Conservation (phyloP, 2,113 vertebrate genomes). For the Gnathonemus echidnorhynchus region DNA sequence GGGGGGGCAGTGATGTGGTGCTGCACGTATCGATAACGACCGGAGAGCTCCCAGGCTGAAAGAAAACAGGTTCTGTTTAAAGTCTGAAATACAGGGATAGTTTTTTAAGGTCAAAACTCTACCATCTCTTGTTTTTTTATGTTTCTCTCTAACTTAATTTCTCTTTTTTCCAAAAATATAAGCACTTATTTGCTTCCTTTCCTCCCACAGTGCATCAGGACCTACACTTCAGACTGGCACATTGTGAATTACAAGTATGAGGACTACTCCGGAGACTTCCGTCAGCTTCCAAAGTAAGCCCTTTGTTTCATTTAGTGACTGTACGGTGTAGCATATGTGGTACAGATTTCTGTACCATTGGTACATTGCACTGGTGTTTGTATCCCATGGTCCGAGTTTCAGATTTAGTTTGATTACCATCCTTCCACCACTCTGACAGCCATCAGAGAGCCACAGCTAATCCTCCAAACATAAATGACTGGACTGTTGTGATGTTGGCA, state of each 20-base stretch:
- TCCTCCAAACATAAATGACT: neutral
- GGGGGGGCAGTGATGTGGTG: neutral
- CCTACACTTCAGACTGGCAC: conserved; percentile 94
- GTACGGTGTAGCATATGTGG: neutral
- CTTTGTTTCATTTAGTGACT: neutral
- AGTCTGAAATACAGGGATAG: neutral
- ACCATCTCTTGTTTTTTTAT: neutral
- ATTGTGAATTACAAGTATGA: conserved; percentile 91
- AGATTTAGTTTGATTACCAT: neutral
- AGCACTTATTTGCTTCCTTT: conserved; percentile 15
- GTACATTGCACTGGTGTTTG: neutral
- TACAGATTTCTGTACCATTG: neutral
- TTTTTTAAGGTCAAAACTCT: neutral
- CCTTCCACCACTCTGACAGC: neutral
- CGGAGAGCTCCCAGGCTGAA: neutral
- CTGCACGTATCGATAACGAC: neutral
- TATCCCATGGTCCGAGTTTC: neutral
- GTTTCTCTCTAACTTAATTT: neutral
- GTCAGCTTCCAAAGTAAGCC: conserved; percentile 81
- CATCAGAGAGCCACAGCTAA: neutral
- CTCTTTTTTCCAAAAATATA: neutral
- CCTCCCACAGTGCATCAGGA: conserved; percentile 81
- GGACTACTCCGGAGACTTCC: conserved; percentile 95
- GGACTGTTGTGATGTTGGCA: neutral
- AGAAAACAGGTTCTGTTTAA: neutral